A percentile compares a stretch with the other conserved stretches of the same genome.
These are phyloP conservation scores for Melanotaenia parkinsoni DNA, from an alignment of 2,797 vertebrate species.

Conservation along the genomic window DNA sequence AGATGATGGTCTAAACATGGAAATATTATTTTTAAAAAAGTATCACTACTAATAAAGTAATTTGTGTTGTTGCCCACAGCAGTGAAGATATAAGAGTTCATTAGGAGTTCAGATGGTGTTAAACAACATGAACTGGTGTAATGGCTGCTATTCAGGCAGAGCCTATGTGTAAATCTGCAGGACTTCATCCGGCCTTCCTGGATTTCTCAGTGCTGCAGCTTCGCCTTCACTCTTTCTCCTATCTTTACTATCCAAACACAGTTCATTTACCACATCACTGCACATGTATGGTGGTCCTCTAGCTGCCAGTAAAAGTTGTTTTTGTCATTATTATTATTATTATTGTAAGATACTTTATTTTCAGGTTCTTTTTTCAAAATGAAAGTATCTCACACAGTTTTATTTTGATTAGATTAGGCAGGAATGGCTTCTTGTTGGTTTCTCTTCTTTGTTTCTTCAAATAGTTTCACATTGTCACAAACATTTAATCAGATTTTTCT, in stretches of 20 bases:
- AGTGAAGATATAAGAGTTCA: not conserved
- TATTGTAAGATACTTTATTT: not conserved
- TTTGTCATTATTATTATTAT: not conserved
- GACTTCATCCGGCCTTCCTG: not conserved
- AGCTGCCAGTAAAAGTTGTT: not conserved
- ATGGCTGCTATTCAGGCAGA: not conserved
- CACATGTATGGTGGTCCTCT: not conserved
- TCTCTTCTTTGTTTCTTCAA: not conserved
- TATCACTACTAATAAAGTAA: not conserved
- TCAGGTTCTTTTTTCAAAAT: not conserved
- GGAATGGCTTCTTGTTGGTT: too few relatives aligned
- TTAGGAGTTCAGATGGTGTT: not conserved
- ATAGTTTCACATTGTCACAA: not conserved
- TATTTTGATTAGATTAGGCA: not conserved
- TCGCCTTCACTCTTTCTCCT: not conserved
- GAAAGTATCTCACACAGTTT: not conserved
- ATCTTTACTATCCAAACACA: not conserved
- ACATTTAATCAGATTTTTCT: not conserved
- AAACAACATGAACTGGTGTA: not conserved
- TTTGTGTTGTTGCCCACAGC: not conserved
- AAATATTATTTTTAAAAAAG: not conserved
- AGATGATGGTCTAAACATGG: too few relatives aligned
- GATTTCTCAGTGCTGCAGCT: not conserved
- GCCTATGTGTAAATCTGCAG: not conserved
- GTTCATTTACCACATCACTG: not conserved